A percentile compares a stretch with the other conserved stretches of the same genome.
Conservation (phyloP, 2,888 invertebrate species). For the Thecocarcelia acutangulata region DNA sequence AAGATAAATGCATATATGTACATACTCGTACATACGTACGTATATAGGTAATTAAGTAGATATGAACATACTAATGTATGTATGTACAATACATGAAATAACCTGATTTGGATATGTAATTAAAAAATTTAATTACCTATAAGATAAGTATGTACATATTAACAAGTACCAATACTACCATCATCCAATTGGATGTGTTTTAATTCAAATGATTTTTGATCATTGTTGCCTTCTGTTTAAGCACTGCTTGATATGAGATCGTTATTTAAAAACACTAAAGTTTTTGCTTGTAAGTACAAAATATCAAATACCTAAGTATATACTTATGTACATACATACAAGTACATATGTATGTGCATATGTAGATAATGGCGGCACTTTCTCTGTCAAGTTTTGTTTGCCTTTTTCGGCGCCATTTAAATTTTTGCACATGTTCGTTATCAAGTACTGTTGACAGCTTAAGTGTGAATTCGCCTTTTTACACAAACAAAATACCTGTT, state of each 20-base stretch:
- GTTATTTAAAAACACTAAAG: slow-evolving; percentile 31
- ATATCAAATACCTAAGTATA: slow-evolving; percentile 47
- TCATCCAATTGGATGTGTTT: slow-evolving; percentile 37
- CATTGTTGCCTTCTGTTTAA: slow-evolving; percentile 12
- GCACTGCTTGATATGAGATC: slow-evolving; percentile 38
- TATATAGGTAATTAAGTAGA: not conserved
- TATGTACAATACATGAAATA: slow-evolving; percentile 34
- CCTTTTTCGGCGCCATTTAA: too few relatives aligned
- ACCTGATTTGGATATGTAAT: slow-evolving; percentile 38
- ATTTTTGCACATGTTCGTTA: too few relatives aligned
- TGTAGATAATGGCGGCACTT: too few relatives aligned
- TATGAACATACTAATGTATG: not conserved
- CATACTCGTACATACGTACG: not conserved
- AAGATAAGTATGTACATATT: too few relatives aligned
- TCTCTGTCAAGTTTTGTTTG: too few relatives aligned
- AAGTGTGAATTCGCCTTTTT: too few relatives aligned
- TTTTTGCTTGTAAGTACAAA: slow-evolving; percentile 13
- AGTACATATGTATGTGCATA: not conserved
- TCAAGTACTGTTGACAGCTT: too few relatives aligned
- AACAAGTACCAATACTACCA: not conserved
- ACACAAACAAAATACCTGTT: too few relatives aligned
- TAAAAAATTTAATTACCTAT: slow-evolving; percentile 36
- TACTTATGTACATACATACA: slow-evolving; percentile 19
- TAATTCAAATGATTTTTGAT: not conserved
- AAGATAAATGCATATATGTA: too few relatives aligned